Base-by-base conservation (phyloP, 2,797 vertebrate species). In the Sarcoramphus papa region DNA sequence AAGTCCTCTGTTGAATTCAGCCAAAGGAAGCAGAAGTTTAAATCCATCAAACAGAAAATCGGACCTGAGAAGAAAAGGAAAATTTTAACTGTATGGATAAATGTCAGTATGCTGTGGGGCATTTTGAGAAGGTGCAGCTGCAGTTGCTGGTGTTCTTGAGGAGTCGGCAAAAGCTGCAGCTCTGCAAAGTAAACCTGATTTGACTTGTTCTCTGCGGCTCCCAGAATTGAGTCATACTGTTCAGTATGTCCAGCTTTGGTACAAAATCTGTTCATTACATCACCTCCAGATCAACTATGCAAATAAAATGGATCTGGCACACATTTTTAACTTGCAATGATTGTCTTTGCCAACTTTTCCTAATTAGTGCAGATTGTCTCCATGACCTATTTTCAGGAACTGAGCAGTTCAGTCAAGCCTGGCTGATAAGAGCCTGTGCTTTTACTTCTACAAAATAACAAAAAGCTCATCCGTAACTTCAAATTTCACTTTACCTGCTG, bases 181-280 rank as follows among this genome's bases (percentile, higher is more conserved):
- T 95, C 74, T 85, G 84, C 82, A 76, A 80, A 95, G 19, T 41
- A 80, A 96, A 91, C 84, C 57, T 92, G 91, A 85, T 93, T 84
- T 77, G 72, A 89, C 92, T 93, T 90, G 63, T 53, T 85, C 57
- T 75, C 56, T 40, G 10, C 0, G 1, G 77, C 59, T 91, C 48
- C 67, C 48, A 62, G 47, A 74, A 69, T 3, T 92, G 79, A 92
- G 57, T 89, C 68, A 85, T 75, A 70, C 43, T 25, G 40, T 54
- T 92, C 67, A 75, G 43, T 60, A 70, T 12, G 48, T 77, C 78
- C 77, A 90, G 56, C 51, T 92, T 87, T 82, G 56, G 57, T 95
- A 88, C 19, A 48, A 84, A 92, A 85, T 57, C n/a, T 78, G 45
- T 81, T 93, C 69, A 80, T 94, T 90, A 70, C 77, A 79, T 78